Evolutionary conservation across 2,888 invertebrate genomes (phyloP), one percentile per base, ranked within the genome.

Genomic region (Anthoptus insignis): DNA sequence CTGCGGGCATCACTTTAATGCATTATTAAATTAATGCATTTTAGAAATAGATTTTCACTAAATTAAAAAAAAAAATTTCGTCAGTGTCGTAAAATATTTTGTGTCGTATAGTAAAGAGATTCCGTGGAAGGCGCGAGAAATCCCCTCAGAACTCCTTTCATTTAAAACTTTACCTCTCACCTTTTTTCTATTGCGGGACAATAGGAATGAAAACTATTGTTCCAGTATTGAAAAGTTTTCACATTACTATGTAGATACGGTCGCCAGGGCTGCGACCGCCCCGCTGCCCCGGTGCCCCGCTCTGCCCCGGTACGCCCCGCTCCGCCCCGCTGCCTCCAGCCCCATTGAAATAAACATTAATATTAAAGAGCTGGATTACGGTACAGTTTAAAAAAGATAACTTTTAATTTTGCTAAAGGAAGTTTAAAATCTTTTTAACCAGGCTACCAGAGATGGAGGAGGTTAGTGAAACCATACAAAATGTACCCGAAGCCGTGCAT

Each of bases 151-250:
- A 56, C 56, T 63, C 56, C 49, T 63, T 56, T 63, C 63, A 63
- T 56, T 63, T 63, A 49, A 61, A 63, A 63, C 63, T 63, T 63
- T 63, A 49, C 56, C 61, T 61, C 61, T 61, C 61, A 61, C 61
- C 61, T 56, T 63, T 63, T 63, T 63, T 63, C 61, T 63, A 63
- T 63, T 63, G 61, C 47, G 54, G 61, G 49, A 56, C 63, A 63
- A 63, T 63, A 56, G 56, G 49, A 63, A 49, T 63, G 63, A 63
- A 63, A 64, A 64, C 63, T 64, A 64, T 64, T 64, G 63, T 64
- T 57, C 63, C 63, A 56, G 57, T 64, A 64, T 64, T 57, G 56
- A 64, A 64, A 64, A 64, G 63, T 64, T 64, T 64, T 57, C 56
- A 50, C 57, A 64, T 64, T 64, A 64, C 63, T 64, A 64, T 64